phyloP scores from a whole-genome alignment of 2,113 vertebrate species.

The Empidonax traillii region DNA sequence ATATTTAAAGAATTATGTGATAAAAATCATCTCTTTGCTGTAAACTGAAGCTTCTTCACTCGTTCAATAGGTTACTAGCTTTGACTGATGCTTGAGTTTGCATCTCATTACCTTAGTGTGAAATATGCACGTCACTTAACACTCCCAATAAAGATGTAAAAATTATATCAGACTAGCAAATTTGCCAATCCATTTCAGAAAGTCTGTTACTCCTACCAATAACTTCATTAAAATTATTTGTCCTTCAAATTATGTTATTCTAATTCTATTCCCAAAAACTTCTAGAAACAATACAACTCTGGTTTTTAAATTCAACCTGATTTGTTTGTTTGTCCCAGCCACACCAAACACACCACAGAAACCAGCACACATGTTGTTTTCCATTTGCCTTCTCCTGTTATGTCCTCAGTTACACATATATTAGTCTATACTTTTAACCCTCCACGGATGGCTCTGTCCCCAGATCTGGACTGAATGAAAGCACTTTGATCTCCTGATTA shows the following conservation, averaged over 20 bases:
- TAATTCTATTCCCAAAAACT: background rate
- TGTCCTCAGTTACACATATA: background rate
- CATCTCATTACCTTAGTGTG: background rate
- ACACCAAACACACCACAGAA: background rate
- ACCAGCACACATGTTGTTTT: accelerated
- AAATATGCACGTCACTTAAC: background rate
- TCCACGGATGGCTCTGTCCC: background rate
- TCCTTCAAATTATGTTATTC: background rate
- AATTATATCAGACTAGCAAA: background rate
- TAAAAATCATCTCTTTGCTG: background rate
- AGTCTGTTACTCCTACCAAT: background rate
- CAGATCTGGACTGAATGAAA: background rate
- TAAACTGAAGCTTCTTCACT: background rate
- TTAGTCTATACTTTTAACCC: background rate
- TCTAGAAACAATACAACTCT: background rate
- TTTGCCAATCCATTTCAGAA: background rate
- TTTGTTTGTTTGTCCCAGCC: background rate
- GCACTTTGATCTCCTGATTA: background rate
- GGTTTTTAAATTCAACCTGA: background rate
- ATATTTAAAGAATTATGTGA: conserved; percentile 1
- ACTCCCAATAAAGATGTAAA: background rate
- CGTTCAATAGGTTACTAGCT: background rate
- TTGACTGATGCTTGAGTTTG: background rate
- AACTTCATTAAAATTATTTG: background rate
- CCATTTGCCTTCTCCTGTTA: background rate